A percentile compares a stretch with the other conserved stretches of the same genome.
Evolutionary conservation across 2,888 invertebrate species (phyloP).

Genomic region (Mechanitis mazaeus): DNA sequence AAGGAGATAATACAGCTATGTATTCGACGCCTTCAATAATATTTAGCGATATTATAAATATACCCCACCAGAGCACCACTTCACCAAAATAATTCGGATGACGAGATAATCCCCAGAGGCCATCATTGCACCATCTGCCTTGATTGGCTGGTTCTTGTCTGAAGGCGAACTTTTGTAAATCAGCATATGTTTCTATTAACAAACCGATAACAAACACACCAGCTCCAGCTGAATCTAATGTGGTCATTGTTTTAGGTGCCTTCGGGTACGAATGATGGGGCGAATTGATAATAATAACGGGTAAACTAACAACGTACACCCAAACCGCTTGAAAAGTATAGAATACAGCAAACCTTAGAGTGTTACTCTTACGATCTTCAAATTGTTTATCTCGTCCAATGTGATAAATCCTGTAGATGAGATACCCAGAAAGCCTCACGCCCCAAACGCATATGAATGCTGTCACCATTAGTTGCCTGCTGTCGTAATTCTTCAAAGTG

Average conservation of each 20-base stretch:
- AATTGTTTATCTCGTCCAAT: slow-evolving; percentile 94
- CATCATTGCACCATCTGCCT: slow-evolving; percentile 95
- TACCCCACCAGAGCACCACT: slow-evolving; percentile 95
- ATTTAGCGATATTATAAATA: slow-evolving; percentile 91
- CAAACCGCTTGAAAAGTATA: slow-evolving; percentile 95
- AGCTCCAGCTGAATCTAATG: slow-evolving; percentile 90
- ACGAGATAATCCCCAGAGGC: slow-evolving; percentile 90
- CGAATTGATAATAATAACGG: slow-evolving; percentile 93
- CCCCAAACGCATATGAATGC: slow-evolving; percentile 93
- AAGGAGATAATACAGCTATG: slow-evolving; percentile 89
- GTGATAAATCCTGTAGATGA: slow-evolving; percentile 92
- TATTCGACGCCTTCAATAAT: slow-evolving; percentile 91
- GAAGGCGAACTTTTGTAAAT: slow-evolving; percentile 94
- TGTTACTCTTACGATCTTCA: slow-evolving; percentile 90
- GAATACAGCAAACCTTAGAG: slow-evolving; percentile 92
- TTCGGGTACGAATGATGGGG: slow-evolving; percentile 84
- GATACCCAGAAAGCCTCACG: slow-evolving; percentile 87
- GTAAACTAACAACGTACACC: slow-evolving; percentile 94
- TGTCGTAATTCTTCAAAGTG: slow-evolving; percentile 85
- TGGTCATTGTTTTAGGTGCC: slow-evolving; percentile 90
- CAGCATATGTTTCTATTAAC: slow-evolving; percentile 92
- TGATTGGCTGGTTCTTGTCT: slow-evolving; percentile 91
- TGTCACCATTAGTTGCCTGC: slow-evolving; percentile 93
- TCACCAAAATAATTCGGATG: slow-evolving; percentile 98
- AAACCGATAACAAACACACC: slow-evolving; percentile 90